Percentiles rank a stretch among this genome's conserved stretches.
Evolutionary conservation across 2,888 invertebrate genomes (phyloP).

Genomic region (Meta bourneti): DNA sequence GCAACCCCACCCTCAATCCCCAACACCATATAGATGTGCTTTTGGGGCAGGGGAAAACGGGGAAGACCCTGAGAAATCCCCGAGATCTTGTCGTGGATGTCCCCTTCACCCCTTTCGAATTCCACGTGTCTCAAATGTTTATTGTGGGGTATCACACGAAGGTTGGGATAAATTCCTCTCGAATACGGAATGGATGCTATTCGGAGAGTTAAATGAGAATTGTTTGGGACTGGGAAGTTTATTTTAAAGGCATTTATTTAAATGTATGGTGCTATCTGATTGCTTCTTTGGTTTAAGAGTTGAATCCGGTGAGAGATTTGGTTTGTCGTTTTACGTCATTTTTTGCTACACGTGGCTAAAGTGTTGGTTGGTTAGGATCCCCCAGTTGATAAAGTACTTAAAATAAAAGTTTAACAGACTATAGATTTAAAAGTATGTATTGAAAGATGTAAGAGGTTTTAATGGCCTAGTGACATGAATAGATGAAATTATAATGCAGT

Average conservation of each 20-base stretch:
- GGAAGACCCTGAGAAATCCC: slow-evolving; percentile 16
- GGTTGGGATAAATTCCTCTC: background rate
- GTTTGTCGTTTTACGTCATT: too few relatives aligned
- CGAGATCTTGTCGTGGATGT: background rate
- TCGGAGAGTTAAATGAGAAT: background rate
- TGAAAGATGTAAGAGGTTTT: too few relatives aligned
- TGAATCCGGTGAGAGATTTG: too few relatives aligned
- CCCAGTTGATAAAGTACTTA: too few relatives aligned
- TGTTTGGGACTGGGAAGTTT: background rate
- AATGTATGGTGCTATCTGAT: background rate
- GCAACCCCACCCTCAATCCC: slow-evolving; percentile 6
- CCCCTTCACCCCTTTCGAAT: slow-evolving; percentile 19
- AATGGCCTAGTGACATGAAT: too few relatives aligned
- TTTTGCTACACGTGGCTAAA: too few relatives aligned
- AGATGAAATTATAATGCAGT: too few relatives aligned
- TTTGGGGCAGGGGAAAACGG: slow-evolving; percentile 36
- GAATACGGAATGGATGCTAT: background rate
- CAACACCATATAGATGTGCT: background rate
- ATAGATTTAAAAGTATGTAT: too few relatives aligned
- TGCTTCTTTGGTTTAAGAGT: background rate
- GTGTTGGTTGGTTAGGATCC: too few relatives aligned
- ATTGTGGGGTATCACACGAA: slow-evolving; percentile 33
- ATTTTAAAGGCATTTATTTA: background rate
- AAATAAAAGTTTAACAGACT: too few relatives aligned
- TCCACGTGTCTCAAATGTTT: slow-evolving; percentile 38